A percentile compares a stretch with the other conserved stretches of the same genome.
These are phyloP conservation scores for Electrophaes corylata DNA, from an alignment of 2,888 invertebrate genomes.

Conservation along the genomic window DNA sequence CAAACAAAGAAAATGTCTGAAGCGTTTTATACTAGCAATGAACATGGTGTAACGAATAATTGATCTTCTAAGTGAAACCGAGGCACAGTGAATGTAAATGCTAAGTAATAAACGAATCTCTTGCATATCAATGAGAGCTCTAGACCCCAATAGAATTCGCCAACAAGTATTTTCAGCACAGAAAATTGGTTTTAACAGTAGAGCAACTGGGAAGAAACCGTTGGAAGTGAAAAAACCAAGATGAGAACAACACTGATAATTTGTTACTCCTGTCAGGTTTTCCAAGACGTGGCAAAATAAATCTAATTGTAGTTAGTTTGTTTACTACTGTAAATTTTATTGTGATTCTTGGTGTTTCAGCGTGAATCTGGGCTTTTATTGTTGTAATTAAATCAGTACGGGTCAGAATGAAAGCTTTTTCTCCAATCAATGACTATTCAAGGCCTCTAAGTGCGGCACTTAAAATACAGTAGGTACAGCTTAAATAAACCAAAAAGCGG, in stretches of 20 bases:
- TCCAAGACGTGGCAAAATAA: too few relatives aligned
- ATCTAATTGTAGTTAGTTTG: conserved; percentile 40
- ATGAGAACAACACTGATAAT: not conserved
- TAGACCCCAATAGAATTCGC: conserved; percentile 69
- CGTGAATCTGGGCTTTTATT: conserved; percentile 58
- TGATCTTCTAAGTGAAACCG: conserved; percentile 57
- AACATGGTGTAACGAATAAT: not conserved
- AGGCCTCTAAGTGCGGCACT: conserved; percentile 2
- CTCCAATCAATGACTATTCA: conserved; percentile 39
- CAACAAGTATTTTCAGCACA: conserved; percentile 59
- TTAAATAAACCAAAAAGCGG: too few relatives aligned
- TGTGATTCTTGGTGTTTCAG: conserved; percentile 44
- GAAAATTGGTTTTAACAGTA: conserved; percentile 42
- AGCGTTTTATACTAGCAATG: not conserved
- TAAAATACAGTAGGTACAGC: too few relatives aligned
- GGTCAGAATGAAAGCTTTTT: conserved; percentile 39
- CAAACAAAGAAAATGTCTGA: not conserved
- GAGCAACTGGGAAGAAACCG: conserved; percentile 37
- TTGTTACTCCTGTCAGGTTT: too few relatives aligned
- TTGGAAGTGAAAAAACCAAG: not conserved
- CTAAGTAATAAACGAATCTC: conserved; percentile 71
- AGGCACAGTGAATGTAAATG: conserved; percentile 65
- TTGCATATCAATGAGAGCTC: conserved; percentile 74
- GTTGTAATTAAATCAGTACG: conserved; percentile 55
- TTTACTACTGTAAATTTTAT: conserved; percentile 29